Conservation (phyloP, 2,888 invertebrate species). For the Helicoverpa assulta region DNA sequence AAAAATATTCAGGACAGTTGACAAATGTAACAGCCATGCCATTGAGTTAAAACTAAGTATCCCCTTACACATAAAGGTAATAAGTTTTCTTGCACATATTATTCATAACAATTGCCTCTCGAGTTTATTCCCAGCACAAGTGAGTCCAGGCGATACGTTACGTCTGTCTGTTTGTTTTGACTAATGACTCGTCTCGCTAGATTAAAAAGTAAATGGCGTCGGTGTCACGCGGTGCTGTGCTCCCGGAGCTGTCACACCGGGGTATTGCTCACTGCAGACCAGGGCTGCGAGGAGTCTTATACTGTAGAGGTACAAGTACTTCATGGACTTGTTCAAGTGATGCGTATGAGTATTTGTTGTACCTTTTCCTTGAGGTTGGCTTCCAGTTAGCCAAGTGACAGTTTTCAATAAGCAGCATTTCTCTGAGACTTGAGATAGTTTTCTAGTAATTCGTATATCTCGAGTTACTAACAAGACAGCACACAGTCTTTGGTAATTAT, state of each 20-base stretch:
- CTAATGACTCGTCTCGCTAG: conserved; percentile 45
- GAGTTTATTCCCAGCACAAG: background rate
- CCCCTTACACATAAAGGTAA: background rate
- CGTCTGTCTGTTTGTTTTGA: conserved; percentile 40
- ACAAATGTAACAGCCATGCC: background rate
- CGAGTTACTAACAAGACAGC: too few relatives aligned
- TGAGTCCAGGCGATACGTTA: conserved; percentile 10
- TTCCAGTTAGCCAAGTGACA: too few relatives aligned
- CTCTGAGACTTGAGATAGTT: too few relatives aligned
- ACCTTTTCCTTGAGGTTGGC: too few relatives aligned
- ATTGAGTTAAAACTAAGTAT: background rate
- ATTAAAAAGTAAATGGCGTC: conserved; percentile 56
- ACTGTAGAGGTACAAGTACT: too few relatives aligned
- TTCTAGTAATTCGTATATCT: too few relatives aligned
- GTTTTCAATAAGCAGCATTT: too few relatives aligned
- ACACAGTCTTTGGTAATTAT: too few relatives aligned
- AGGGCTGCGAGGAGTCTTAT: conserved; percentile 26
- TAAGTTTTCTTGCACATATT: background rate
- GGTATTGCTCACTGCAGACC: conserved; percentile 48
- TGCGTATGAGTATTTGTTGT: too few relatives aligned
- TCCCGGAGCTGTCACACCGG: conserved; percentile 52
- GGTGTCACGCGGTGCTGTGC: conserved; percentile 42
- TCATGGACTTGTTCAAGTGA: too few relatives aligned
- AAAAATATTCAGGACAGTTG: background rate
- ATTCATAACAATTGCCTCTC: background rate